Conservation (phyloP, 1,140 invertebrate species). For the Heliothis subflexa region DNA sequence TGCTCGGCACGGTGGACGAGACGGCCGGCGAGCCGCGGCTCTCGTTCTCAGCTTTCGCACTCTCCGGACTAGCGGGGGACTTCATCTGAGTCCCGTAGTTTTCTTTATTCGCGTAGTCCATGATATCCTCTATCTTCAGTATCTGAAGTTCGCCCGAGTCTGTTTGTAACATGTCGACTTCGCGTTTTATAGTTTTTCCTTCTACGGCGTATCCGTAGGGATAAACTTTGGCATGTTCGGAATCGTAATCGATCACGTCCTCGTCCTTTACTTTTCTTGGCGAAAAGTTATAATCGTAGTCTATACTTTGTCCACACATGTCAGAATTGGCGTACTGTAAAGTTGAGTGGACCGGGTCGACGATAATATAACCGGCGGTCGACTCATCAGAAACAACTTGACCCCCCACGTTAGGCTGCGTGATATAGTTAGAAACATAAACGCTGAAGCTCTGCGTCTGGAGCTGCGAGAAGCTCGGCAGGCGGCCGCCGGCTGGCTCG, state of each 20-base stretch:
- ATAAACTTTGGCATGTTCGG: slow-evolving; percentile 74
- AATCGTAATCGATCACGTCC: slow-evolving; percentile 64
- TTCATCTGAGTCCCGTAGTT: slow-evolving; percentile 84
- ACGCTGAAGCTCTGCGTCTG: slow-evolving; percentile 87
- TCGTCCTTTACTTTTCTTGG: slow-evolving; percentile 68
- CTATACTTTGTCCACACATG: slow-evolving; percentile 66
- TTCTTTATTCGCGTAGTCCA: slow-evolving; percentile 85
- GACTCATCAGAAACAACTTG: slow-evolving; percentile 88
- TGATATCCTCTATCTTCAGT: slow-evolving; percentile 81
- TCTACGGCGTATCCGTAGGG: slow-evolving; percentile 74
- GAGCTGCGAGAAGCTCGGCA: slow-evolving; percentile 89
- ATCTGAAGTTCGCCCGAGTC: slow-evolving; percentile 79
- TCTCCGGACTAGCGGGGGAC: slow-evolving; percentile 82
- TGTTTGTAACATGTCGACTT: slow-evolving; percentile 66
- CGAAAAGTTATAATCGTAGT: slow-evolving; percentile 75
- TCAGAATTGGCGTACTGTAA: slow-evolving; percentile 80
- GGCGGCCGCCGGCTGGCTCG: slow-evolving; percentile 84
- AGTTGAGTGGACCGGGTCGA: slow-evolving; percentile 76
- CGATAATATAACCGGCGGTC: slow-evolving; percentile 83
- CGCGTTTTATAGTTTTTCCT: slow-evolving; percentile 80
- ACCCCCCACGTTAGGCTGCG: slow-evolving; percentile 91
- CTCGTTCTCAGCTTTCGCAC: slow-evolving; percentile 79
- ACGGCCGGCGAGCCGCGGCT: slow-evolving; percentile 76
- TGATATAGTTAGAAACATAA: slow-evolving; percentile 85
- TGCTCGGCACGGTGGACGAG: slow-evolving; percentile 76